Conservation (phyloP, 2,888 invertebrate species). For the Trissolcus brochymenae region DNA sequence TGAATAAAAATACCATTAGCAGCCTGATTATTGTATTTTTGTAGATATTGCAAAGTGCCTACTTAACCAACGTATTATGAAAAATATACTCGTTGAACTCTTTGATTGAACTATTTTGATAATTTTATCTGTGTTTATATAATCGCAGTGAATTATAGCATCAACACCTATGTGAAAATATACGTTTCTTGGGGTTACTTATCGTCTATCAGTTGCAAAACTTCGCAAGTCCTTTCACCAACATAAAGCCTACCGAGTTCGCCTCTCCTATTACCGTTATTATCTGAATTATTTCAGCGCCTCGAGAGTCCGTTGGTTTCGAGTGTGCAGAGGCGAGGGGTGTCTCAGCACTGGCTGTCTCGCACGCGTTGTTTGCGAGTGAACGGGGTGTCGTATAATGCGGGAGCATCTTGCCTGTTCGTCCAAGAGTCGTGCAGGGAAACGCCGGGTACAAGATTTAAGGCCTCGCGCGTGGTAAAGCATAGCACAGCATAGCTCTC, state of each 20-base stretch:
- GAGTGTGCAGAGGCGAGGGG: slow-evolving; percentile 13
- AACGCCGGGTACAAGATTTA: slow-evolving; percentile 61
- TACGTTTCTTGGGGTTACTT: not conserved
- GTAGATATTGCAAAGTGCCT: no score
- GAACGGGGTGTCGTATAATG: slow-evolving; percentile 71
- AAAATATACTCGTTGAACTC: no score
- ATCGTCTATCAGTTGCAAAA: slow-evolving; percentile 21
- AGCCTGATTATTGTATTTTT: not conserved
- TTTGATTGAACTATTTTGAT: no score
- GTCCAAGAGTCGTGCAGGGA: slow-evolving; percentile 61
- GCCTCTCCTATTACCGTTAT: slow-evolving; percentile 27
- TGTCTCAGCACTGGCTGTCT: slow-evolving; percentile 53
- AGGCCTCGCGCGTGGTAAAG: slow-evolving; percentile 61
- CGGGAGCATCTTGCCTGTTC: slow-evolving; percentile 58
- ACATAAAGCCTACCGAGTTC: slow-evolving; percentile 14
- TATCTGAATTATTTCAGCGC: slow-evolving; percentile 39
- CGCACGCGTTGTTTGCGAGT: slow-evolving; percentile 71
- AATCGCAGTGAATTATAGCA: no score
- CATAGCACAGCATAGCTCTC: slow-evolving; percentile 27
- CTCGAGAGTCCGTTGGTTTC: slow-evolving; percentile 31
- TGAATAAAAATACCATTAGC: no score
- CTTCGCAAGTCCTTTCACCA: slow-evolving; percentile 4
- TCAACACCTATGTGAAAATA: slow-evolving; percentile 1
- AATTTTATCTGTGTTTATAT: no score
- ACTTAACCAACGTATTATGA: no score